A percentile compares a stretch with the other conserved stretches of the same genome.
Evolutionary conservation across 2,113 vertebrate species (phyloP).

Genomic region (Triplophysa siluroides): DNA sequence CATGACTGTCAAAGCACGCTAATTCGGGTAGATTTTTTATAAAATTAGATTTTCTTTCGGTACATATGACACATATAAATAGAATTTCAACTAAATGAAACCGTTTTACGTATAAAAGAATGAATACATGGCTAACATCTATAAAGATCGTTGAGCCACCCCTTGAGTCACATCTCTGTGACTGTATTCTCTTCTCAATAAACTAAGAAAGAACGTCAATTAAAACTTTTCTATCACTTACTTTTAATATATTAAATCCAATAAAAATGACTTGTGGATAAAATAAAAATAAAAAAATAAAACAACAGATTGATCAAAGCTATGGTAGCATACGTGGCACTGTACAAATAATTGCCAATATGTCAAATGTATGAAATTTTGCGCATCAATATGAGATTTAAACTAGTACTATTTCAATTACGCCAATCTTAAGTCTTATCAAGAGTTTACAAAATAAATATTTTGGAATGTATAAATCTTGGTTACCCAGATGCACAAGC

Average conservation of each 20-base stretch:
- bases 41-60: neutral
- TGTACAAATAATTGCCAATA: neutral
- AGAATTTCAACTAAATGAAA: neutral
- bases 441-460: neutral
- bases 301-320: neutral
- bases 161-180: neutral
- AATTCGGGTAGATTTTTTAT: neutral
- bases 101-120: conserved; percentile 21
- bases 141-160: neutral
- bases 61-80: neutral
- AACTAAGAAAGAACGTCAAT: neutral
- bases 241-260: neutral
- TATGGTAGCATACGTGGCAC: neutral
- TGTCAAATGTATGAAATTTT: neutral
- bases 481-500: conserved; percentile 46
- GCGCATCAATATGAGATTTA: neutral
- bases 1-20: conserved; percentile 59
- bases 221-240: neutral
- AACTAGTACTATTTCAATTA: neutral
- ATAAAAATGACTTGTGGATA: too few species aligned
- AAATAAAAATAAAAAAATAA: neutral
- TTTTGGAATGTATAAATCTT: conserved; percentile 26
- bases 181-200: neutral
- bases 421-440: neutral
- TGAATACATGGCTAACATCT: conserved; percentile 6